phyloP scores from a whole-genome alignment of 2,113 vertebrate species.

The Shinisaurus crocodilurus region DNA sequence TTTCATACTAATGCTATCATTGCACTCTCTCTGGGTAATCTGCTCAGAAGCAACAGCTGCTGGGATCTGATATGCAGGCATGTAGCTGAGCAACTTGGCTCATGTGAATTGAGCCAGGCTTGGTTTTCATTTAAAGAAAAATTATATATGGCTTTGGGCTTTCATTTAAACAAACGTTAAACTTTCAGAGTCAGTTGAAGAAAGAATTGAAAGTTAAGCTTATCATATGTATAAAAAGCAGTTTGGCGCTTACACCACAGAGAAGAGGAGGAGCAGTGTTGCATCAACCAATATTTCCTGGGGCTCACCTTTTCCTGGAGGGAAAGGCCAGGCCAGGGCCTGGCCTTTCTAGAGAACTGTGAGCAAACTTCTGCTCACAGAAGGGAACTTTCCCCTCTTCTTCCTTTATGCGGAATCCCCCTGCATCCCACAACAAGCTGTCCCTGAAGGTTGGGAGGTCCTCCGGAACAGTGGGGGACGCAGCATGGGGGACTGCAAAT shows the following conservation, averaged over 20 bases:
- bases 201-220: slow-evolving; percentile 64
- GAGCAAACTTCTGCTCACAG: background rate
- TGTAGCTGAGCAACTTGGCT: slow-evolving; percentile 57
- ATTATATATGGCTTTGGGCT: slow-evolving; percentile 5
- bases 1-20: slow-evolving; percentile 36
- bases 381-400: background rate
- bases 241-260: background rate
- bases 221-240: background rate
- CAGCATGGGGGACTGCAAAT: background rate
- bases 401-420: background rate
- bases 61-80: slow-evolving; percentile 48
- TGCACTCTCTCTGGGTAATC: slow-evolving; percentile 35
- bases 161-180: slow-evolving; percentile 62
- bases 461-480: background rate
- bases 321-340: background rate
- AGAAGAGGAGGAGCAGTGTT: background rate
- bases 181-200: slow-evolving; percentile 43
- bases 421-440: background rate
- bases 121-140: slow-evolving; percentile 70
- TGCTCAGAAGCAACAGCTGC: slow-evolving; percentile 64
- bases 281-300: background rate
- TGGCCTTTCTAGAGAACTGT: background rate
- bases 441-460: background rate
- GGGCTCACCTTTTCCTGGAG: background rate
- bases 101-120: slow-evolving; percentile 51